Evolutionary conservation across 2,888 invertebrate species (phyloP), one percentile per base, ranked within the genome.

Genomic region (Cheilosia pagana): DNA sequence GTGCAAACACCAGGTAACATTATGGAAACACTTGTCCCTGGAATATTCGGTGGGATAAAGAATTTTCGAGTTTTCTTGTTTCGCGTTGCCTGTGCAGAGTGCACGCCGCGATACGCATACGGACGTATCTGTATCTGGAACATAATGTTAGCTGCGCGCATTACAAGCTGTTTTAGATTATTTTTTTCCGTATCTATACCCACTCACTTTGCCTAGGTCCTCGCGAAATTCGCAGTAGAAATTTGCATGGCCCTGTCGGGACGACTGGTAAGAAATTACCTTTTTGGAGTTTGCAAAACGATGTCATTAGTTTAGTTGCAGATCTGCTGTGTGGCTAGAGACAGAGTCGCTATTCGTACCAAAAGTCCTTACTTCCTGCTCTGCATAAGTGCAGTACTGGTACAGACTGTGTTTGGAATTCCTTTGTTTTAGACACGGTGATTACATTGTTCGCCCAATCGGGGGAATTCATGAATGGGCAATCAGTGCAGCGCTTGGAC

Each of bases 391-490:
- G 53, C 65, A 25, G 25, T 75, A 75, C 75, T 67, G 59, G 60
- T 45, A 10, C 28, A 43, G 52, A n/a, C 31, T 62, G 50, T 19
- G 31, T 57, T 76, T 39, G 81, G 57, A 85, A 85, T 85, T 79
- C 60, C 55, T 85, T 85, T 85, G 85, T 85, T 76, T 85, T 67
- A 53, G 81, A 85, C 75, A 81, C 63, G 76, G 81, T 71, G 81
- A 85, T 85, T 85, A 85, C 67, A 81, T 85, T 85, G 85, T 81
- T 81, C 52, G 23, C 81, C 71, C 75, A 76, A 76, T 81, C 60
- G 75, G 43, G 81, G 48, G 81, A 81, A 85, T 85, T 85, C 85
- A 85, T 81, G 85, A 85, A 85, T 85, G 85, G 85, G 81, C 85
- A 81, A 85, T 81, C 79, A 83, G 74, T 60, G 74, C 35, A 60